Evolutionary conservation across 2,797 vertebrate genomes (phyloP).

Genomic region (Xenops minutus): DNA sequence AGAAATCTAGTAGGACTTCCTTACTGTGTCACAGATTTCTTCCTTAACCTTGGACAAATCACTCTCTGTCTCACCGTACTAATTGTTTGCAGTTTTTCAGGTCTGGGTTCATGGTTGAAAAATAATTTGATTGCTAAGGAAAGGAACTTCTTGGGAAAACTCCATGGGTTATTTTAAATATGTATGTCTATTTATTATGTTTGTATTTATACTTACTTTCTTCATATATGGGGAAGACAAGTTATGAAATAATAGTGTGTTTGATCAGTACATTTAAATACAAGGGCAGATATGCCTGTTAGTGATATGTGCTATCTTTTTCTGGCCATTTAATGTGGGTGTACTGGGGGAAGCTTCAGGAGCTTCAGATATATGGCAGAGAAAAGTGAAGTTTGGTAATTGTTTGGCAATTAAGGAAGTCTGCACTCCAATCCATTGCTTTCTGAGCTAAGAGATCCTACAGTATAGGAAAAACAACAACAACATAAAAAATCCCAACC

Average conservation of each 20-base stretch:
- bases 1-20: neutral
- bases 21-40: neutral
- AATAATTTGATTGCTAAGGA: neutral
- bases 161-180: neutral
- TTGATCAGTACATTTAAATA: neutral
- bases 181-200: neutral
- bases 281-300: neutral
- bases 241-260: conserved; percentile 8
- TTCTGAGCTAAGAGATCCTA: conserved; percentile 35
- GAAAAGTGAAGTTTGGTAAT: conserved; percentile 1
- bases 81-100: neutral
- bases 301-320: neutral
- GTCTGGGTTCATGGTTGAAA: neutral
- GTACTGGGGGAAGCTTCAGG: neutral
- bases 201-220: neutral
- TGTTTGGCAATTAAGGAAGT: conserved; percentile 56
- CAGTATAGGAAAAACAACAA: conserved; percentile 5
- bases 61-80: neutral
- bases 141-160: neutral
- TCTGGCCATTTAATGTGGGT: neutral
- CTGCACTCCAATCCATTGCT: neutral
- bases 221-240: neutral
- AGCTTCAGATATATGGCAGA: neutral
- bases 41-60: neutral
- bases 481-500: conserved; percentile 3